Base-by-base conservation (phyloP, 2,113 vertebrate species). In the Psilopsiagon aurifrons region DNA sequence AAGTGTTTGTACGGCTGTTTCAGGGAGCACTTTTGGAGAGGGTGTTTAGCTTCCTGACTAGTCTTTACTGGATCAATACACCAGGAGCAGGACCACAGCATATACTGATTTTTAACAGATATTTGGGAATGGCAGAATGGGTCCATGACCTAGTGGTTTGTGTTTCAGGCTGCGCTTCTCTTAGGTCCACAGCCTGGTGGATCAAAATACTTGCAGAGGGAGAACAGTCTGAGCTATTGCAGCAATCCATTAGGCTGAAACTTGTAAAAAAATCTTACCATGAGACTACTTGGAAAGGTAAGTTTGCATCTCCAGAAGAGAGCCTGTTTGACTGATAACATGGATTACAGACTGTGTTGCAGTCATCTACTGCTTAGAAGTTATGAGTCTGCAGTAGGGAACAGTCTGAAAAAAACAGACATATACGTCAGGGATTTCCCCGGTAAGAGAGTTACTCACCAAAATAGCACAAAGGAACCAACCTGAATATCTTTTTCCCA, bases 391-490 rank as follows among this genome's bases (percentile, higher is more conserved):
- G 71, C 71, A 73, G 37, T 1, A 80, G 41, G 37, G 59, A 93
- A 31, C 41, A 62, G 24, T 63, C 71, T 88, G 71, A 47, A 83
- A 88, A 88, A 94, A 51, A 46, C 95, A 94, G 75, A 88, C 70
- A 28, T 76, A 80, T 64, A 52, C 1, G 3, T 44, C 92, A 86
- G 88, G 92, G 73, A 71, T 94, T 95, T 92, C 88, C 88, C 88
- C 79, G 71, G 59, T 86, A 83, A 81, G 4, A 64, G 60, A 39
- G 77, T 91, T 91, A 60, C 68, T 84, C 88, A 86, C 59, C 43
- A 35, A 77, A 94, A 70, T 25, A 87, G 81, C 60, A 87, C 39
- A 78, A 81, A 78, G n/a, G 20, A 39, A 17, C n/a, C 0, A 0
- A 83, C 23, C 55, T 76, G 78, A 55, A 7, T 86, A 46, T 46